These are phyloP conservation scores for Tamandua tetradactyla DNA, from an alignment of 2,797 vertebrate genomes.

Conservation along the genomic window DNA sequence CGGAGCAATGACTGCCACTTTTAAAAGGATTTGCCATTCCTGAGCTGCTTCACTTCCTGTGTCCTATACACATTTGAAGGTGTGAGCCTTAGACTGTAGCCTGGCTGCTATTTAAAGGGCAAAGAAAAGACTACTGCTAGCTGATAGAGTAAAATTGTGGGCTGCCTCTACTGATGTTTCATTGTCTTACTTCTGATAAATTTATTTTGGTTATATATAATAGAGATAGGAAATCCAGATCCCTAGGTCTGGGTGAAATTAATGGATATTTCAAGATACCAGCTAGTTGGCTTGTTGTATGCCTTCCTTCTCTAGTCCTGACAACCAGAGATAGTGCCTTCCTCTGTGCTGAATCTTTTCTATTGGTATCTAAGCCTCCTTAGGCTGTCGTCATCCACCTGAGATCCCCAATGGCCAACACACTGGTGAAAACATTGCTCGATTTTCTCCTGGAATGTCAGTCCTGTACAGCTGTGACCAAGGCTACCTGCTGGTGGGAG, in stretches of 20 bases:
- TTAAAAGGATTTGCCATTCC: neutral
- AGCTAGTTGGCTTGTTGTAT: neutral
- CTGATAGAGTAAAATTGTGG: neutral
- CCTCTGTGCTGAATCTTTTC: neutral
- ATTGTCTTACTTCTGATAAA: neutral
- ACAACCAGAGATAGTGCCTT: neutral
- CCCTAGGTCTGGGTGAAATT: slow-evolving; percentile 8
- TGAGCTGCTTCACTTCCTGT: neutral
- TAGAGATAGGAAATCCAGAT: neutral
- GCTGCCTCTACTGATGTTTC: neutral
- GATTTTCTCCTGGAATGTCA: slow-evolving; percentile 65
- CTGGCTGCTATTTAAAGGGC: neutral
- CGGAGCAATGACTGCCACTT: neutral
- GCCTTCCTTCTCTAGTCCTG: neutral
- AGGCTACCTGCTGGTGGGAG: slow-evolving; percentile 70
- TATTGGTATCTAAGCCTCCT: slow-evolving; percentile 57
- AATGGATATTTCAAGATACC: neutral
- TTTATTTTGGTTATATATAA: neutral
- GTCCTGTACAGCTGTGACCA: slow-evolving; percentile 67
- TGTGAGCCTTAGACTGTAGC: neutral
- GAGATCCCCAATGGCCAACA: slow-evolving; percentile 63
- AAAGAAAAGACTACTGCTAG: neutral
- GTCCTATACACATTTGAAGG: neutral
- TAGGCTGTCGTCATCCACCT: slow-evolving; percentile 46
- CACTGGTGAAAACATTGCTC: neutral